phyloP scores from a whole-genome alignment of 2,797 vertebrate genomes.

The Sebastes steindachneri region DNA sequence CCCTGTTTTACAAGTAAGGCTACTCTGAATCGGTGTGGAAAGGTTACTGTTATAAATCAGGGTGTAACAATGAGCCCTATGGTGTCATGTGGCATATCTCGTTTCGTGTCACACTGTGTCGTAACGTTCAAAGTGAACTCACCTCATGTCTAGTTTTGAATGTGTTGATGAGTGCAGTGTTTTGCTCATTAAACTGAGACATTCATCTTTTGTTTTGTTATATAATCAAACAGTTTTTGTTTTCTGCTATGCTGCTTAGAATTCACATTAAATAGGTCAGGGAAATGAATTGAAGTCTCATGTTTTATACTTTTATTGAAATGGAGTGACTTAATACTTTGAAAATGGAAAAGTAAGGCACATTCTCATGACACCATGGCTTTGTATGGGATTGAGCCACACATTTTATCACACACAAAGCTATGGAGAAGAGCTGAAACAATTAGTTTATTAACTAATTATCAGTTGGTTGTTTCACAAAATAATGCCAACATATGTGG shows the following conservation, averaged over 20 bases:
- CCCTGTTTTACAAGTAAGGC: neutral
- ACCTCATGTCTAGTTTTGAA: neutral
- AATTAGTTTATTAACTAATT: neutral
- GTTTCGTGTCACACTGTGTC: neutral
- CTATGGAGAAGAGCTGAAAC: neutral
- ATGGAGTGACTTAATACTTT: neutral
- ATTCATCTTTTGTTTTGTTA: neutral
- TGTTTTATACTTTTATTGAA: neutral
- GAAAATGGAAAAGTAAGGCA: neutral
- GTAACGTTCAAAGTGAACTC: neutral
- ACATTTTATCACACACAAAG: neutral
- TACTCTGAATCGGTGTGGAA: slow-evolving; percentile 11
- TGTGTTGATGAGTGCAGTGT: neutral
- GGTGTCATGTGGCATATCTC: neutral
- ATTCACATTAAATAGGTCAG: slow-evolving; percentile 9
- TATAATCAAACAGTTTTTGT: neutral
- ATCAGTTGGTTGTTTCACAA: neutral
- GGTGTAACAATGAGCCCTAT: neutral
- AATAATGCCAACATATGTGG: neutral
- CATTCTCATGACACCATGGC: neutral
- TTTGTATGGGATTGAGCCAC: neutral
- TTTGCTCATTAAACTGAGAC: neutral
- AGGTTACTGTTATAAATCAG: neutral
- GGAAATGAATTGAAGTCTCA: neutral
- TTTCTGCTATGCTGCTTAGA: neutral